phyloP scores from a whole-genome alignment of 2,888 invertebrate species.

The Octodonta nipae region DNA sequence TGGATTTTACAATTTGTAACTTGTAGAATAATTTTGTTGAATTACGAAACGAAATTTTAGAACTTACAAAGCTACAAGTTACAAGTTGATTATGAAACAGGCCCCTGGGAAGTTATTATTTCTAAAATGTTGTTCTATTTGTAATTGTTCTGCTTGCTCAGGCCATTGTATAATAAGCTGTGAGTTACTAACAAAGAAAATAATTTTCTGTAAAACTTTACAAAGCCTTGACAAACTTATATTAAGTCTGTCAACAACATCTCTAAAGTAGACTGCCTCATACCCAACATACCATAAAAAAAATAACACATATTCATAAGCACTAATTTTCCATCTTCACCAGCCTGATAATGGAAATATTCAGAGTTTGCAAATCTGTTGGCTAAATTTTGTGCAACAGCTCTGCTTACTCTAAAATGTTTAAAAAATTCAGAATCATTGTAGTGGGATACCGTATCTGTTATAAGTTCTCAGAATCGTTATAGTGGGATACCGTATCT shows the following conservation, averaged over 20 bases:
- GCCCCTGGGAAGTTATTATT: not conserved
- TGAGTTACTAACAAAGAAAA: not conserved
- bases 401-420: conserved; percentile 1
- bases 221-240: not conserved
- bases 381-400: not conserved
- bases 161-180: not conserved
- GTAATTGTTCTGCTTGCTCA: not conserved
- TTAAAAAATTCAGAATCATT: not conserved
- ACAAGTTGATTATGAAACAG: too few species aligned
- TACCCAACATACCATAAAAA: not conserved
- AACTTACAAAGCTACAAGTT: too few species aligned
- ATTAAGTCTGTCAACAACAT: conserved; percentile 1
- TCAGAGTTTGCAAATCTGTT: not conserved
- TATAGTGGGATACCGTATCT: too few species aligned
- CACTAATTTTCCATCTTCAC: not conserved
- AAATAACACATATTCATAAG: not conserved
- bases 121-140: not conserved
- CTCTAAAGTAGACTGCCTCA: not conserved
- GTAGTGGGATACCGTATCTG: not conserved
- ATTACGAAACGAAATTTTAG: too few species aligned
- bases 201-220: not conserved
- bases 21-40: too few species aligned
- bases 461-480: not conserved
- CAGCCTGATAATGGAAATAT: conserved; percentile 1
- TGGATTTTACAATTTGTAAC: too few species aligned